phyloP scores from a whole-genome alignment of 2,113 vertebrate species.

The Myxocyprinus asiaticus region DNA sequence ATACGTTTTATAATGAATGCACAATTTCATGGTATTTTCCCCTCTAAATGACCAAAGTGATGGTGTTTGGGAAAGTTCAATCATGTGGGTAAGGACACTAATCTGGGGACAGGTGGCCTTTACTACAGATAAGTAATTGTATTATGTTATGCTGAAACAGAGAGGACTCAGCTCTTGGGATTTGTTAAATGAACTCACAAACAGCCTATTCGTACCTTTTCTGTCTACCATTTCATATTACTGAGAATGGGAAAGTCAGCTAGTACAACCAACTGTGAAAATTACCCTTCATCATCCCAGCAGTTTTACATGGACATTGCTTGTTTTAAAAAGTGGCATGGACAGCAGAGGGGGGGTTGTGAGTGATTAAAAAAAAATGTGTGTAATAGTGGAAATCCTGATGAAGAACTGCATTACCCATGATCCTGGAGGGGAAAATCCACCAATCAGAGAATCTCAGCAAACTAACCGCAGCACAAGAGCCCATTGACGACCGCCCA shows the following conservation, averaged over 20 bases:
- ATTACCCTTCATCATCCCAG: too few species aligned
- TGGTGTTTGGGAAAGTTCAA: not conserved
- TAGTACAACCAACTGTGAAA: too few species aligned
- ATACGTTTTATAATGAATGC: conserved; percentile 29
- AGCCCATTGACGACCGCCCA: too few species aligned
- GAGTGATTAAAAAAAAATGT: too few species aligned
- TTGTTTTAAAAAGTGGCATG: too few species aligned
- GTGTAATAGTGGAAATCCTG: too few species aligned
- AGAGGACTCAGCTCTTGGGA: not conserved
- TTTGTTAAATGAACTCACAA: not conserved
- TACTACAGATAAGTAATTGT: not conserved
- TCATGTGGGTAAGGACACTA: not conserved
- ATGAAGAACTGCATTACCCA: too few species aligned
- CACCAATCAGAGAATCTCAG: too few species aligned
- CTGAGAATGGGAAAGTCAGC: not conserved
- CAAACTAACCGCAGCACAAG: too few species aligned
- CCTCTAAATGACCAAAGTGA: not conserved
- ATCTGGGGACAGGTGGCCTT: conserved; percentile 1
- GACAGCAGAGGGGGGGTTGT: too few species aligned
- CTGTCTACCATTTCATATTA: not conserved
- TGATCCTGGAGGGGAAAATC: too few species aligned
- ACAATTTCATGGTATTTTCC: not conserved
- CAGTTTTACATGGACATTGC: too few species aligned
- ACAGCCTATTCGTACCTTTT: not conserved
- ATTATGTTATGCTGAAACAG: not conserved